Evolutionary conservation across 2,797 vertebrate genomes (phyloP), one percentile per base, ranked within the genome.

Genomic region (Numenius phaeopus): DNA sequence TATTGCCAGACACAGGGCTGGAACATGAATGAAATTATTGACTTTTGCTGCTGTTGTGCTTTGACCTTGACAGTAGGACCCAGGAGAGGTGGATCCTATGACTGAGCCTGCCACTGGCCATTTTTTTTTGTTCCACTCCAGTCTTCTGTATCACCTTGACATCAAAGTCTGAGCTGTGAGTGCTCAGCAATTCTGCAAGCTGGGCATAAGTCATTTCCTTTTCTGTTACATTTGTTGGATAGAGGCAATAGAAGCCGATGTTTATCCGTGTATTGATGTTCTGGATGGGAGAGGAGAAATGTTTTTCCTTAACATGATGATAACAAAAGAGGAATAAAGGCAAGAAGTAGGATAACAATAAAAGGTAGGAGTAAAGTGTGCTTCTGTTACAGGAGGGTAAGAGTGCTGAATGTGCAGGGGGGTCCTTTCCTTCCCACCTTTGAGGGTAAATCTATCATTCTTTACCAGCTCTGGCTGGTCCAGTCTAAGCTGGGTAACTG

Each of bases 131-230:
- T 27, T 83, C 46, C 19, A 2, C 18, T 82, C 11, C 26, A 29
- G 21, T 32, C 27, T n/a, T 50, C 59, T 70, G 32, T 50, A 69
- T 46, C 30, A 61, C n/a, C 18, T 42, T 24, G 19, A 50, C 39
- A 29, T 47, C 34, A 39, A 44, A 77, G 19, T 19, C 66, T 1
- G 1, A 65, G 42, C 17, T 73, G 17, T 0, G 0, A 47, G n/a
- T 14, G 24, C 46, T 87, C 65, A 52, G 50, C 32, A 39, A 11
- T 65, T 77, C 50, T 37, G 9, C 52, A 58, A 52, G 8, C 3
- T 81, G 67, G 64, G 11, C 23, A 34, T 22, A 50, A 67, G 14
- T 14, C 4, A 0, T n/a, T 50, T 30, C 3, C 1, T 29, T 83
- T 49, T 71, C 49, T 54, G 32, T 71, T 67, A 24, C 6, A 4